Base-by-base conservation (phyloP, 53 echinoderm and acorn worm genomes). In the Holothuria leucospilota region DNA sequence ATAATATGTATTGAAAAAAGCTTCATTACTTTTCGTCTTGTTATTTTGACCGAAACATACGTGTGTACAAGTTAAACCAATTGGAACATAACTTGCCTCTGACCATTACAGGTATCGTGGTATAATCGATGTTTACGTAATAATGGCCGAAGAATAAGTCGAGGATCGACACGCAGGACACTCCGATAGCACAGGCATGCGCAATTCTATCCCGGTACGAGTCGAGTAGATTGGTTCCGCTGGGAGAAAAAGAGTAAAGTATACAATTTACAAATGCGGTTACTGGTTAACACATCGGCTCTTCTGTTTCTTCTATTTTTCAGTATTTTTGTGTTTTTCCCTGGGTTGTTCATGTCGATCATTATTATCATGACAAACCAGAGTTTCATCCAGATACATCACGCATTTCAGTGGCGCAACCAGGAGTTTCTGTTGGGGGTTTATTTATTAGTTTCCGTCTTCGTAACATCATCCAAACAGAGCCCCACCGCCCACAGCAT, bases 141-240 rank as follows among this genome's bases (percentile, higher is more conserved):
- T 86, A 95, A 41, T 93, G 89, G 23, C 95, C 95, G 2, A 87
- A 86, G 69, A 95, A 95, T 13, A 95, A 71, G 49, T 93, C 84
- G 2, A 95, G 85, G 20, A 94, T 89, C 6, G 89, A 94, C 2
- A 89, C 88, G 29, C 90, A 88, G 46, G 92, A 90, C 20, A 92
- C 90, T 4, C 91, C 96, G 59, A 96, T 94, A 27, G 91, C 94
- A 82, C 94, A 96, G 13, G 88, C 90, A 62, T 90, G 92, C 0
- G 92, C 86, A 24, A 90, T 51, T 26, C 94, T 92, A 29, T 94
- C 90, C 16, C 87, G 85, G 69, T 92, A 96, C 21, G 92, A 85
- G 60, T 96, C 94, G 51, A 96, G 86, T 27, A 96, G 69, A 84
- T 96, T 96, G 24, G 89, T 89, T 3, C 94, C 92, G 49, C 96